A percentile compares a stretch with the other conserved stretches of the same genome.
Conservation (phyloP, 2,888 invertebrate genomes). For the Hyposoter didymator region DNA sequence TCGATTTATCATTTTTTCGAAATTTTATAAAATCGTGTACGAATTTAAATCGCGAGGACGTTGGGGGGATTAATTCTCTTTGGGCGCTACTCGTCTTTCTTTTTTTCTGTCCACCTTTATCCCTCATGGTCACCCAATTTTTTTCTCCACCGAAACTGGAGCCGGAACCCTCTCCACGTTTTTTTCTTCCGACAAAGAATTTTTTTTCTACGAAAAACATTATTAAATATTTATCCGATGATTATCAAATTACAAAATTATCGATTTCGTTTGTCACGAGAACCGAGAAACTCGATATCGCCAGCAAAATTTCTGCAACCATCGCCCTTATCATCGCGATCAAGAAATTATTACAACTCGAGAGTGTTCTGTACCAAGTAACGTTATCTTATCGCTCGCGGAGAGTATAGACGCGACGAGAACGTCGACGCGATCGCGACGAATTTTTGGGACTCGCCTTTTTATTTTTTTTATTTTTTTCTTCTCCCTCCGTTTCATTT, state of each 20-base stretch:
- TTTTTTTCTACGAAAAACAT: neutral
- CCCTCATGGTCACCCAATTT: neutral
- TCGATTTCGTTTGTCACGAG: neutral
- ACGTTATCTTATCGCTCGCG: conserved; percentile 58
- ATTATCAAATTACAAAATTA: conserved; percentile 32
- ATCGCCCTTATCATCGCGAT: conserved; percentile 28
- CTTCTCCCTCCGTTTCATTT: neutral
- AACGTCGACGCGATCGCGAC: conserved; percentile 39
- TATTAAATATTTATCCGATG: conserved; percentile 26
- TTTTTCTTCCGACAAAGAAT: neutral
- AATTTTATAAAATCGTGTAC: too few species aligned
- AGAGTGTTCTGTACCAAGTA: conserved; percentile 53
- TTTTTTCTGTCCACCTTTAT: neutral
- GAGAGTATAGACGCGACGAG: conserved; percentile 36
- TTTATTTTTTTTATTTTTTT: neutral
- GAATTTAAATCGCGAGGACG: too few species aligned
- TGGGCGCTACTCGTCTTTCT: conserved; percentile 63
- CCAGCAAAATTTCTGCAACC: conserved; percentile 11
- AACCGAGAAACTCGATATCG: neutral
- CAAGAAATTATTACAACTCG: conserved; percentile 57
- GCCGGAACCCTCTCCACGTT: conserved; percentile 21
- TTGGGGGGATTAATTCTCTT: too few species aligned
- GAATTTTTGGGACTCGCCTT: conserved; percentile 20
- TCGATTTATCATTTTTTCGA: neutral
- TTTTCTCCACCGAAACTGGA: conserved; percentile 50